These are phyloP conservation scores for Schizaphis graminum DNA, from an alignment of 2,888 invertebrate genomes.

Conservation along the genomic window DNA sequence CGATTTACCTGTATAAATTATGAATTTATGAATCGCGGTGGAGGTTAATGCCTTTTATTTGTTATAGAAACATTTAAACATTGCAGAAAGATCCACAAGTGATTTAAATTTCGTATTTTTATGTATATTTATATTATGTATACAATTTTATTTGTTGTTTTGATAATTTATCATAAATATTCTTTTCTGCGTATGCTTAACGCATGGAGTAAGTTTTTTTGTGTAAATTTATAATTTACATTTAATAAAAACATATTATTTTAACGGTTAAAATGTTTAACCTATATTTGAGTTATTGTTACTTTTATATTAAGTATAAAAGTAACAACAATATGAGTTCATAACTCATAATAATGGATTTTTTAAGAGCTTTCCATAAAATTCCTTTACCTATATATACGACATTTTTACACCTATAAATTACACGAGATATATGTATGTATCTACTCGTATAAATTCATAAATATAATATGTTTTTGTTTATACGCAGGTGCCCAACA, in stretches of 20 bases:
- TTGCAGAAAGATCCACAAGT: neutral
- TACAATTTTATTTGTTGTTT: neutral
- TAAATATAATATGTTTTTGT: constrained; percentile 13
- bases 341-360: neutral
- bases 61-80: neutral
- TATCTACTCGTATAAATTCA: neutral
- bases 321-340: neutral
- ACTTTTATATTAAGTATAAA: neutral
- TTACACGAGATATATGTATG: neutral
- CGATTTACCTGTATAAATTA: neutral
- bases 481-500: constrained; percentile 74
- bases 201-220: neutral
- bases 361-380: neutral
- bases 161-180: neutral
- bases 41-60: neutral
- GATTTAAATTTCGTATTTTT: neutral
- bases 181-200: neutral
- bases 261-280: neutral
- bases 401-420: neutral
- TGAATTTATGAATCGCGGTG: neutral
- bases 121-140: neutral
- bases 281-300: neutral
- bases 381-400: neutral
- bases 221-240: neutral
- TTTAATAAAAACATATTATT: neutral